Evolutionary conservation across 2,113 vertebrate species (phyloP), one percentile per base, ranked within the genome.

Genomic region (Plecturocebus donacophilus): DNA sequence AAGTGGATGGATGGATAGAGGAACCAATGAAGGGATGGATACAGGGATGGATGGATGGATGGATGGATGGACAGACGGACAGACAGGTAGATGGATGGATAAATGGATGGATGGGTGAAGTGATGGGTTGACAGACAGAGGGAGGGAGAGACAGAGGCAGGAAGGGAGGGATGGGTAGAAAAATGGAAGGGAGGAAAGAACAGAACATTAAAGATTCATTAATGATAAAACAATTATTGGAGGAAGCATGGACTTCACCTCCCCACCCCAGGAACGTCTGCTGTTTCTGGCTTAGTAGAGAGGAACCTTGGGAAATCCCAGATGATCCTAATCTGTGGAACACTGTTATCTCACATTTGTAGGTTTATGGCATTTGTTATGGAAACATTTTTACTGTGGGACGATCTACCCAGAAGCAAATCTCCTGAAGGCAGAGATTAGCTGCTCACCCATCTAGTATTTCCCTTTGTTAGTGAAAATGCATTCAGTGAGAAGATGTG

Each of bases 381-480:
- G 8, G 56, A 45, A 81, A 58, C n/a, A 13, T 6, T 49, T 45
- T 77, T 47, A 17, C 8, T 42, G 56, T 35, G 56, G 52, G 49
- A 52, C n/a, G 49, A 3, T 30, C 2, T 25, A 75, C 8, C 70
- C 45, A 4, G 30, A 54, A 45, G 27, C 4, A 30, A 32, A 35
- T 58, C 42, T 38, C 38, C 58, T n/a, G 8, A 35, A 76, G 66
- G 40, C 3, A 47, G 17, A 11, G 1, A 2, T 21, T 14, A 27
- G 58, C 77, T 20, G 17, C 49, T 80, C 80, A 8, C 42, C 84
- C 38, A 10, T 66, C 87, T 54, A 90, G 35, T 75, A 0, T n/a
- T 61, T 49, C 93, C 64, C 30, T 97, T 96, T 30, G 6, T 30
- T 64, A 30, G 56, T 93, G 38, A 88, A 98, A 91, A 90, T 47